Evolutionary conservation across 2,888 invertebrate genomes (phyloP), one percentile per base, ranked within the genome.

Genomic region (Clepsis dumicolana): DNA sequence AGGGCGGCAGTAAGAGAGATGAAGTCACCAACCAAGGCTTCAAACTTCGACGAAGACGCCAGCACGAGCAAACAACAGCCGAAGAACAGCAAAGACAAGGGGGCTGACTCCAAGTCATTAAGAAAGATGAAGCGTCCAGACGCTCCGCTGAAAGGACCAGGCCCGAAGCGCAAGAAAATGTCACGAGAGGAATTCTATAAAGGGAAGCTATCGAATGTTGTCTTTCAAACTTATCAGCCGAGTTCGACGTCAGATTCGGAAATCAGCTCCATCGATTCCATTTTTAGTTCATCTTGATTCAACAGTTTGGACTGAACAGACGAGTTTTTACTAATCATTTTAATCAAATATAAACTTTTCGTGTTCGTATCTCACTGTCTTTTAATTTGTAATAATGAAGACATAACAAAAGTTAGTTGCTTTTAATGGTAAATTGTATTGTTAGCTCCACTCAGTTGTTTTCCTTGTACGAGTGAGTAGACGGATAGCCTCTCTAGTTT

Each of bases 1-100:
- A 87, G 87, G 72, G 85, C 84, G 77, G 74, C 78, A n/a, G 80
- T 86, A 74, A 86, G 85, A 74, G 75, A 76, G 1, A 57, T 80
- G 24, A 56, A 79, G 38, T 50, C 72, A 27, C 71, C 35, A 12
- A 69, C n/a, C 10, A 35, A 29, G 27, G 25, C 25, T 16, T 16
- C 56, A 8, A 61, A 67, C 24, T 54, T 25, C 38, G 44, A 62
- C 4, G 32, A 67, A 32, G 52, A 63, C 10, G 52, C 52, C 27
- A 24, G 25, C 52, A 52, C 25, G 1, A 52, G 18, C 32, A 35
- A 8, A 12, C 24, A 52, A 12, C 21, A 21, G 10, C 48, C 48
- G 21, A 48, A 21, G 18, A 18, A 3, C 21, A 48, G 18, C 21
- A 48, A 48, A 48, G 25, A n/a, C n/a, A 35, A 41, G 32, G 18